Conservation (phyloP, 2,888 invertebrate species). For the Rutpela maculata region DNA sequence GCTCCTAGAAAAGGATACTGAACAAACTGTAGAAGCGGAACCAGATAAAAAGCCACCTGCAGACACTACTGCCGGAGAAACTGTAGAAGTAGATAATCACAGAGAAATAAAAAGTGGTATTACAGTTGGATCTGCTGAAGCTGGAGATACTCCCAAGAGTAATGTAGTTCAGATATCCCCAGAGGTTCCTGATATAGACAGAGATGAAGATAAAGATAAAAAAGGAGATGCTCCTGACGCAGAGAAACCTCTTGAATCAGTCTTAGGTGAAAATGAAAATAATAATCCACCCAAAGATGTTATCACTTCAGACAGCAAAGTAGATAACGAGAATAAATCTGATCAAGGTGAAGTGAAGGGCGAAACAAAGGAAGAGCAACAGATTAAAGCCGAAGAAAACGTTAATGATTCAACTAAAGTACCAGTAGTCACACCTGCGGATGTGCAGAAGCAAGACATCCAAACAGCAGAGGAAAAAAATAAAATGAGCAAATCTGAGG, state of each 20-base stretch:
- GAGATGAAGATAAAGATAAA: constrained; percentile 8
- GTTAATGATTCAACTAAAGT: not conserved
- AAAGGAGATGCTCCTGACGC: not conserved
- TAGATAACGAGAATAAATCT: not conserved
- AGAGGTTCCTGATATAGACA: not conserved
- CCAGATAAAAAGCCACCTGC: not conserved
- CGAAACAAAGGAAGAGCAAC: not conserved
- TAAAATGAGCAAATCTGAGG: not conserved
- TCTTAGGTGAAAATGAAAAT: not conserved
- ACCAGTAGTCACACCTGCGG: not conserved
- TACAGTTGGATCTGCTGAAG: not conserved
- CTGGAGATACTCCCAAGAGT: not conserved
- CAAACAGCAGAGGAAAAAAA: not conserved
- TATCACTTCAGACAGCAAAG: not conserved
- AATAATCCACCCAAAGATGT: not conserved
- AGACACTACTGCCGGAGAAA: not conserved
- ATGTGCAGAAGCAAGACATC: not conserved
- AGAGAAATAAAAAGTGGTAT: not conserved
- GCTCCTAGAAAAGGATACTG: not conserved
- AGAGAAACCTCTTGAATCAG: not conserved
- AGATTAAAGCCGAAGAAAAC: not conserved
- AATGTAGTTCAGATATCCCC: not conserved
- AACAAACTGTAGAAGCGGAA: not conserved
- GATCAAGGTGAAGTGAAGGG: not conserved
- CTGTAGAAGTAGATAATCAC: not conserved